Conservation (phyloP, 2,113 vertebrate genomes). For the Cheirogaleus medius region DNA sequence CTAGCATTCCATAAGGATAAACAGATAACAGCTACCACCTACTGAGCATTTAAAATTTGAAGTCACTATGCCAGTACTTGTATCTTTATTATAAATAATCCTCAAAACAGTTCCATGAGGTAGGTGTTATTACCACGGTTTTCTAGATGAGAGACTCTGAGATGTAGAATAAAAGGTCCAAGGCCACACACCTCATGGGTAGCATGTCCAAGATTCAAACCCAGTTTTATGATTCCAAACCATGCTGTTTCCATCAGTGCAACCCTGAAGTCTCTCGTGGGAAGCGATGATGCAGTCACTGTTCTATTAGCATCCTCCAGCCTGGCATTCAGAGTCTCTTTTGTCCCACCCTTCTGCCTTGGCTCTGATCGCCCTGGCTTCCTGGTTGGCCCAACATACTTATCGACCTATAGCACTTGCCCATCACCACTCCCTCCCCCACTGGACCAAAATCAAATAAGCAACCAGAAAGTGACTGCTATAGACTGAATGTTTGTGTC, state of each 20-base stretch:
- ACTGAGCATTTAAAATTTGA: not conserved
- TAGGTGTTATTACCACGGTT: not conserved
- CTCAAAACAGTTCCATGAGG: not conserved
- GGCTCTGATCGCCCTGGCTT: not conserved
- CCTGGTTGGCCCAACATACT: not conserved
- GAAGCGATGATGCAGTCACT: no score
- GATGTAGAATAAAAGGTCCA: not conserved
- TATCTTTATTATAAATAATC: not conserved
- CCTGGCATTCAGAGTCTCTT: not conserved
- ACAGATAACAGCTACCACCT: not conserved
- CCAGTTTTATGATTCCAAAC: not conserved
- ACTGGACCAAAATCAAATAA: not conserved
- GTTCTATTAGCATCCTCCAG: not conserved
- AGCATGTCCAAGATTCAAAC: not conserved
- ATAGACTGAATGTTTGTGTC: not conserved
- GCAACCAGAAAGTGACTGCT: not conserved
- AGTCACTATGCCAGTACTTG: not conserved
- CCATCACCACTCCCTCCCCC: not conserved
- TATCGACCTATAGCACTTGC: not conserved
- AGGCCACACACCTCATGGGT: not conserved
- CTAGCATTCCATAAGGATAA: not conserved
- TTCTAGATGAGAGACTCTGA: not conserved
- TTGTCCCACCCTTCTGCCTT: not conserved
- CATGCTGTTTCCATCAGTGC: not conserved
- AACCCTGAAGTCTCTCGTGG: not conserved